Percentiles rank a stretch among this genome's conserved stretches.
Conservation (phyloP, 2,888 invertebrate genomes). For the Leptopterna dolabrata region DNA sequence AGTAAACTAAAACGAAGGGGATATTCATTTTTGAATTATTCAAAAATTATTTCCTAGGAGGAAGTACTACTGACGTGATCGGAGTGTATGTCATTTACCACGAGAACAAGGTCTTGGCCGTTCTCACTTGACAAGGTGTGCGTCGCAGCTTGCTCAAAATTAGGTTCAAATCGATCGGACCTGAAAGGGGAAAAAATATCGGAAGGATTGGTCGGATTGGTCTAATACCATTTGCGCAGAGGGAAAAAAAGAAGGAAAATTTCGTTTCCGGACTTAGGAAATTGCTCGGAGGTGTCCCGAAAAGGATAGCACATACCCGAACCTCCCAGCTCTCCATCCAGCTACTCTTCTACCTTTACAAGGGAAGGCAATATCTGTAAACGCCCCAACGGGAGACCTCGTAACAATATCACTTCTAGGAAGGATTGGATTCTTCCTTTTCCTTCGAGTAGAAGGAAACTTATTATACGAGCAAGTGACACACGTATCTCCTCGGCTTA, state of each 20-base stretch:
- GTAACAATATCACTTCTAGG: conserved; percentile 3
- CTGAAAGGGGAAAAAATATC: too few species aligned
- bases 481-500: neutral
- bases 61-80: too few species aligned
- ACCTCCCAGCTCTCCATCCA: neutral
- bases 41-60: too few species aligned
- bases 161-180: too few species aligned
- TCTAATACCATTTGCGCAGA: too few species aligned
- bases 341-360: neutral
- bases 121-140: too few species aligned
- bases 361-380: neutral
- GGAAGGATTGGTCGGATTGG: too few species aligned
- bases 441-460: neutral
- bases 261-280: neutral
- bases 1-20: too few species aligned
- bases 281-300: neutral
- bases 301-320: neutral
- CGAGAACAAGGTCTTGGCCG: too few species aligned
- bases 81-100: too few species aligned
- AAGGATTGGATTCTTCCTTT: neutral
- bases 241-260: neutral
- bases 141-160: too few species aligned
- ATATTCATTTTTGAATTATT: too few species aligned
- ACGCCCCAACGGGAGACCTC: neutral
- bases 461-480: neutral